phyloP scores from a whole-genome alignment of 2,888 invertebrate species.

The Bursaphelenchus okinawaensis region DNA sequence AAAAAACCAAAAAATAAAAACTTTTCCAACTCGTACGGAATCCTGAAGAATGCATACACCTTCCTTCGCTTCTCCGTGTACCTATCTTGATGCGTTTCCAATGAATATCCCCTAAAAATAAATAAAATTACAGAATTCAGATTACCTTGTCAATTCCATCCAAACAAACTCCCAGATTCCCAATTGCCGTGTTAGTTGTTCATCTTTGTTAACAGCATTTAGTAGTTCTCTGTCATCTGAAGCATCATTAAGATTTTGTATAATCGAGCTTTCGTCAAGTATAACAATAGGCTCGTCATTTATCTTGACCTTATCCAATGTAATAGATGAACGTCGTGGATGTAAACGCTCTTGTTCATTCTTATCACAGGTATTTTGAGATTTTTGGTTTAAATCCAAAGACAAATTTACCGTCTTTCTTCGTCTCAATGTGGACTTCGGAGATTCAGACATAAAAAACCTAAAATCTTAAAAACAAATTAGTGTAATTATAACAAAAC shows the following conservation, averaged over 20 bases:
- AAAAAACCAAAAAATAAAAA: constrained; percentile 89
- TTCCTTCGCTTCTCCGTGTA: constrained; percentile 86
- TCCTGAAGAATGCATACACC: constrained; percentile 88
- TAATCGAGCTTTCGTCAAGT: neutral
- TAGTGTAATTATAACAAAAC: neutral
- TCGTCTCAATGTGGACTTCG: neutral
- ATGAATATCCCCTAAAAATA: constrained; percentile 70
- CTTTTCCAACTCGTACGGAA: constrained; percentile 72
- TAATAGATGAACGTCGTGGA: too few relatives aligned
- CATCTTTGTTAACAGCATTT: neutral
- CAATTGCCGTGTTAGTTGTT: constrained; percentile 19
- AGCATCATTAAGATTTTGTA: neutral
- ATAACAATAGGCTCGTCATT: neutral
- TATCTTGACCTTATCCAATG: neutral
- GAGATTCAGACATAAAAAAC: neutral
- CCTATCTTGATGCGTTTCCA: constrained; percentile 89
- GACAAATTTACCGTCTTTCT: neutral
- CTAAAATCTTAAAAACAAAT: neutral
- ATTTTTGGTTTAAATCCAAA: neutral
- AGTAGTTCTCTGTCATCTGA: neutral
- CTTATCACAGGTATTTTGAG: too few relatives aligned
- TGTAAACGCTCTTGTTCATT: neutral
- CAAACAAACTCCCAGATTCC: constrained; percentile 44
- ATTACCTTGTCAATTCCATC: constrained; percentile 46
- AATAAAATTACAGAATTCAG: neutral